These are phyloP conservation scores for Thecophora atra DNA, from an alignment of 2,888 invertebrate genomes.

Conservation along the genomic window DNA sequence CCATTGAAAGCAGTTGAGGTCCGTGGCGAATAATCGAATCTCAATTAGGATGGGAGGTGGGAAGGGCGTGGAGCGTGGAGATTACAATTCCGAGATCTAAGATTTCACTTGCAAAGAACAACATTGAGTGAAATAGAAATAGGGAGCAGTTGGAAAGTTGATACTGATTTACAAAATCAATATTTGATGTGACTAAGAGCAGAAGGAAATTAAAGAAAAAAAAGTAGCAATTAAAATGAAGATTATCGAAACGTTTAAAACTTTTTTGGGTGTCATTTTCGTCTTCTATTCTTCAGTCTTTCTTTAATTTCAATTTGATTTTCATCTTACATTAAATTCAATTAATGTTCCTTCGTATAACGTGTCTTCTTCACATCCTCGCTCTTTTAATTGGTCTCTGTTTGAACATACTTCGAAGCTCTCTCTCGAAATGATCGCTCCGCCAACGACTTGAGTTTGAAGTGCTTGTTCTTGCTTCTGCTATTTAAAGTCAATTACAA, in stretches of 20 bases:
- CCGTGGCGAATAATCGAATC: constrained; percentile 34
- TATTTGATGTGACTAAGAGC: neutral
- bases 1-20: constrained; percentile 25
- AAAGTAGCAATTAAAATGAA: no score
- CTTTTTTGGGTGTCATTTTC: no score
- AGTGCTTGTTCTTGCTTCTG: neutral
- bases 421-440: neutral
- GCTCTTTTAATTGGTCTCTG: no score
- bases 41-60: constrained; percentile 32
- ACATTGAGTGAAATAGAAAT: neutral
- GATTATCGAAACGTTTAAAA: no score
- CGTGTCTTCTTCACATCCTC: no score
- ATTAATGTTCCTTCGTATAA: no score
- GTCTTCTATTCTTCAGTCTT: no score
- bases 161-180: neutral
- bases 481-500: neutral
- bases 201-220: neutral
- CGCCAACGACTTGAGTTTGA: neutral
- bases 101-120: neutral
- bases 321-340: no score
- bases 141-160: constrained; percentile 8
- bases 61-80: neutral
- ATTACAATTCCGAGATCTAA: neutral
- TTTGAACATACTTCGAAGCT: neutral
- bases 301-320: no score